Evolutionary conservation across 2,888 invertebrate species (phyloP).

Genomic region (Terebella lapidaria): DNA sequence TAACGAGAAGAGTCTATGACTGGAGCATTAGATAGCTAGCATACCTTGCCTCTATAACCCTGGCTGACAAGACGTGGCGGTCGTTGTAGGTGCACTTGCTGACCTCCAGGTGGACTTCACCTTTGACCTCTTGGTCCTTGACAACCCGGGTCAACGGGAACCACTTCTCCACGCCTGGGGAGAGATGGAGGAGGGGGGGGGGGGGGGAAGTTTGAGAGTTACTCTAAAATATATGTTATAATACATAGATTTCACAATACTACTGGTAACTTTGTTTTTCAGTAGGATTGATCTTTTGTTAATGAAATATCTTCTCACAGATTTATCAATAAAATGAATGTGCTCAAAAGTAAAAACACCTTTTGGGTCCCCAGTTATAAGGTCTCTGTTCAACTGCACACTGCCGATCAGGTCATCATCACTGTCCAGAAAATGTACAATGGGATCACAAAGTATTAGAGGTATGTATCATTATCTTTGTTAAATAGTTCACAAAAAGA

Average conservation of each 20-base stretch:
- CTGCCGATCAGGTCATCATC: constrained; percentile 33
- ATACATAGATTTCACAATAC: too few relatives aligned
- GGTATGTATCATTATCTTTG: too few relatives aligned
- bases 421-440: constrained; percentile 27
- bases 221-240: too few relatives aligned
- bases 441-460: too few relatives aligned
- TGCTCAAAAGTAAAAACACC: too few relatives aligned
- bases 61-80: constrained; percentile 24
- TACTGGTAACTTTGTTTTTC: too few relatives aligned
- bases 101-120: constrained; percentile 32
- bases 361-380: constrained; percentile 26
- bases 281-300: too few relatives aligned
- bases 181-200: neutral
- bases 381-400: constrained; percentile 25
- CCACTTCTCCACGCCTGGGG: constrained; percentile 32
- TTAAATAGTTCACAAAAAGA: too few relatives aligned
- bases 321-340: too few relatives aligned
- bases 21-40: too few relatives aligned
- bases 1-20: too few relatives aligned
- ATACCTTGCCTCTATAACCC: constrained; percentile 34
- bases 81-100: constrained; percentile 25
- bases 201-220: neutral
- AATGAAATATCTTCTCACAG: too few relatives aligned
- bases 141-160: constrained; percentile 28
- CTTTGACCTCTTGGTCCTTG: constrained; percentile 33